phyloP scores from a whole-genome alignment of 92 coral and sea anemone genomes.

The Montipora capitata region DNA sequence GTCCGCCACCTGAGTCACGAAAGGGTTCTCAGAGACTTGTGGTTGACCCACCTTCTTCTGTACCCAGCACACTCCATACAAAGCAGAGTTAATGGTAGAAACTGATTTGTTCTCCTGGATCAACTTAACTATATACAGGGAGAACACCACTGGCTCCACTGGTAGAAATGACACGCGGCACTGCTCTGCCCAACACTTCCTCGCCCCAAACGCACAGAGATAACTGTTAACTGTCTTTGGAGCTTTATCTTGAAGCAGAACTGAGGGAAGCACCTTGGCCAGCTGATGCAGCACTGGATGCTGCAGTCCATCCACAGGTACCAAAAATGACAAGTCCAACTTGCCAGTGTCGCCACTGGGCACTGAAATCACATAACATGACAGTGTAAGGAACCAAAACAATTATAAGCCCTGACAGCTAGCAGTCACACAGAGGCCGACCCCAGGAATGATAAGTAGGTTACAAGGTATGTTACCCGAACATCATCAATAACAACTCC shows the following conservation, averaged over 20 bases:
- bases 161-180: conserved; percentile 36
- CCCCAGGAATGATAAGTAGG: neutral
- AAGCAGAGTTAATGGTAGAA: conserved; percentile 64
- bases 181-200: conserved; percentile 69
- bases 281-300: conserved; percentile 43
- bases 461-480: neutral
- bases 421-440: neutral
- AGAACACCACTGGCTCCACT: conserved; percentile 53
- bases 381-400: neutral
- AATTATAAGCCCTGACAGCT: conserved; percentile 1
- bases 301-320: conserved; percentile 34
- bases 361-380: conserved; percentile 16
- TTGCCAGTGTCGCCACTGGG: conserved; percentile 8
- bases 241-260: conserved; percentile 61
- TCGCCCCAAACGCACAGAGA: conserved; percentile 46
- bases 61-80: conserved; percentile 72
- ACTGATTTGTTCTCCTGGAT: conserved; percentile 71
- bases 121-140: conserved; percentile 61
- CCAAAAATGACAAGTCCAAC: conserved; percentile 12
- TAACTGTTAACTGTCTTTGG: conserved; percentile 75
- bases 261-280: conserved; percentile 45
- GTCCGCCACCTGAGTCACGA: conserved; percentile 44
- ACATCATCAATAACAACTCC: neutral
- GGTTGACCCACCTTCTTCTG: conserved; percentile 50
- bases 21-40: conserved; percentile 17